Conservation (phyloP, 2,113 vertebrate species). For the Aptenodytes forsteri region DNA sequence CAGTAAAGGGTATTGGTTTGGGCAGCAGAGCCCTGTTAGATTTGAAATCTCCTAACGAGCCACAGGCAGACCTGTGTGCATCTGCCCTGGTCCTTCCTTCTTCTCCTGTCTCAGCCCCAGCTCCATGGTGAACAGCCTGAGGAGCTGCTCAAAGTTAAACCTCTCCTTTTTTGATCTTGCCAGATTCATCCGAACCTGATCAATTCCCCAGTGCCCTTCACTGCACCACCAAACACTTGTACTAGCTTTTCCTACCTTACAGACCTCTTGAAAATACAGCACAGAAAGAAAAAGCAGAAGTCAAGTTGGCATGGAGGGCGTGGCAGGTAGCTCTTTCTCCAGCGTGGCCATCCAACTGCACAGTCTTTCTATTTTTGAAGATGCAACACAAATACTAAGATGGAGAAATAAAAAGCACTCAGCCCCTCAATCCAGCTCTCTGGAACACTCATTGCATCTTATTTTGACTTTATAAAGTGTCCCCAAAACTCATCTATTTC, state of each 20-base stretch:
- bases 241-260: background rate
- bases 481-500: background rate
- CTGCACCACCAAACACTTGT: background rate
- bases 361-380: background rate
- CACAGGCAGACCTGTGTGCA: background rate
- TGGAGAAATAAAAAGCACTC: background rate
- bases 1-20: background rate
- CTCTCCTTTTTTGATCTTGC: background rate
- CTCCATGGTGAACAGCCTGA: background rate
- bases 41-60: background rate
- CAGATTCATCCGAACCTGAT: background rate
- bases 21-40: background rate
- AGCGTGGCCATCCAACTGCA: background rate
- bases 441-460: background rate
- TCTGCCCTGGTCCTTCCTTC: background rate
- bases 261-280: background rate
- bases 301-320: background rate
- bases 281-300: background rate
- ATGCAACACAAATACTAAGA: background rate
- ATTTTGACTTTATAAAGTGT: background rate
- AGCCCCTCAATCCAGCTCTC: background rate
- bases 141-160: background rate
- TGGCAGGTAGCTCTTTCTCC: background rate
- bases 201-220: background rate
- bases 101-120: background rate